These are phyloP conservation scores for Hypomesus transpacificus DNA, from an alignment of 2,113 vertebrate species.

Conservation along the genomic window DNA sequence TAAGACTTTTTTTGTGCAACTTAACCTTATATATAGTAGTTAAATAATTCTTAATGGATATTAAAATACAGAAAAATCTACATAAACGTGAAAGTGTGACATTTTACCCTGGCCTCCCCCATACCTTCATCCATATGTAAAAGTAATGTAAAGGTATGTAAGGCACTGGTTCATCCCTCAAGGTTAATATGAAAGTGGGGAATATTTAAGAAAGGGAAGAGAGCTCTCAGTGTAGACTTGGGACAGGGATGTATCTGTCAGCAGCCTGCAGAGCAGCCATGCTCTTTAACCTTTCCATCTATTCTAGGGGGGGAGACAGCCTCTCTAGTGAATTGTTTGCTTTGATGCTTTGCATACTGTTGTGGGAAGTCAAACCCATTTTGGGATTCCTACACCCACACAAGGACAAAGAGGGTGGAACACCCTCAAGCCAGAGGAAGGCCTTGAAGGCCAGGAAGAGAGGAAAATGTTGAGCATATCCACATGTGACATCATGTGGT, in stretches of 20 bases:
- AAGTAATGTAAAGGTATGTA: background rate
- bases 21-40: too few relatives aligned
- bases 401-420: background rate
- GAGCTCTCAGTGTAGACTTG: background rate
- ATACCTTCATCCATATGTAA: too few relatives aligned
- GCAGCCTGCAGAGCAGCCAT: background rate
- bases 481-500: conserved; percentile 17
- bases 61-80: too few relatives aligned
- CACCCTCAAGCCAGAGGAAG: background rate
- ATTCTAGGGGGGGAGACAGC: conserved; percentile 1
- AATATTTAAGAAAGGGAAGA: background rate
- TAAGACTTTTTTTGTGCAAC: too few relatives aligned
- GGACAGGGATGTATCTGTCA: background rate
- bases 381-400: background rate
- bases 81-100: too few relatives aligned
- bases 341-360: background rate
- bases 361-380: background rate
- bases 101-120: too few relatives aligned
- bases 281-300: conserved; percentile 19
- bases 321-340: conserved; percentile 11
- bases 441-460: background rate
- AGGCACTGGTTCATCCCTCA: background rate
- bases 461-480: conserved; percentile 26
- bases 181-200: background rate
- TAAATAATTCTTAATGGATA: too few relatives aligned